A percentile compares a stretch with the other conserved stretches of the same genome.
Conservation (phyloP, 1,140 invertebrate genomes). For the Pseudoatta argentina region DNA sequence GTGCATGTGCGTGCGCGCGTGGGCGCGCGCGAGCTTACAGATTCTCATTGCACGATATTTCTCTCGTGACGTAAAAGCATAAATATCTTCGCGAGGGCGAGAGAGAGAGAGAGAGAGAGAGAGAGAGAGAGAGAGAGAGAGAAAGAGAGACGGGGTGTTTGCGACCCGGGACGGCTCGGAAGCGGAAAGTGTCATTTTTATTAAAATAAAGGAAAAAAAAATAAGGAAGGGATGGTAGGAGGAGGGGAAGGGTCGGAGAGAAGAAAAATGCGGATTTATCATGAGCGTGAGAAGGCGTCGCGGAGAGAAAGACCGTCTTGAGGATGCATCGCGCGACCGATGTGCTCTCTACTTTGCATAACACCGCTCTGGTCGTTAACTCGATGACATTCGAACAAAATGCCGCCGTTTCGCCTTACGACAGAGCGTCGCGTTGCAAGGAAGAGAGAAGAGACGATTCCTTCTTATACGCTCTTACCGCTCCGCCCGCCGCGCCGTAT, state of each 20-base stretch:
- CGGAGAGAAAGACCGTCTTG: constrained; percentile 49
- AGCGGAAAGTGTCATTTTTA: constrained; percentile 68
- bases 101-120: neutral
- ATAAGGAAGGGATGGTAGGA: too few species aligned
- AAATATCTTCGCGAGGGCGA: constrained; percentile 63
- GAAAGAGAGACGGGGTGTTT: constrained; percentile 58
- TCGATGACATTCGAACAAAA: constrained; percentile 62
- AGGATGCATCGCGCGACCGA: constrained; percentile 68
- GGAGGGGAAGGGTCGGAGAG: neutral
- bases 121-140: neutral
- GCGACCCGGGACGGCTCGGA: constrained; percentile 54
- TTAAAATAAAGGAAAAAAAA: constrained; percentile 60
- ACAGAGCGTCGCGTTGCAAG: constrained; percentile 8
- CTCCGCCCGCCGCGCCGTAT: neutral
- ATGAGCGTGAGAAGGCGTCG: constrained; percentile 55
- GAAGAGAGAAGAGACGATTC: constrained; percentile 8
- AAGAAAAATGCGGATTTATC: constrained; percentile 69
- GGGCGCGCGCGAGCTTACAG: constrained; percentile 46
- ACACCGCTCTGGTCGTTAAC: constrained; percentile 57
- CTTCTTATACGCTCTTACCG: constrained; percentile 29
- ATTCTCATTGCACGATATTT: constrained; percentile 72
- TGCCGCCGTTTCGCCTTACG: constrained; percentile 58
- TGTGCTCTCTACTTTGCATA: constrained; percentile 72
- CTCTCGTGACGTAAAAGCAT: constrained; percentile 74
- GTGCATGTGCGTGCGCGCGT: neutral